phyloP scores from a whole-genome alignment of 2,888 invertebrate species.

The Venusia cambrica region DNA sequence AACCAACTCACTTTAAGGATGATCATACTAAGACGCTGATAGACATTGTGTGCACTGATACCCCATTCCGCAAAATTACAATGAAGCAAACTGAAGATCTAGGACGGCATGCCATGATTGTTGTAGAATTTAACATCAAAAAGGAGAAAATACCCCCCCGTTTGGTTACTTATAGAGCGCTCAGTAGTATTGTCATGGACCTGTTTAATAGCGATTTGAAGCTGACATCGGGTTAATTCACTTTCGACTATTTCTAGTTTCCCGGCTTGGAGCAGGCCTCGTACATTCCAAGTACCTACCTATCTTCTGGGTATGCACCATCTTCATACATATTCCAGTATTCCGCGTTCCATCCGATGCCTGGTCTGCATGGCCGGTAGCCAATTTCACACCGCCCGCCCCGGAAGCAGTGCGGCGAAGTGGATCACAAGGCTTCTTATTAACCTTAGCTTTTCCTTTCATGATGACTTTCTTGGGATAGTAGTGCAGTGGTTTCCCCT shows the following conservation, averaged over 20 bases:
- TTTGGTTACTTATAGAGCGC: too few species aligned
- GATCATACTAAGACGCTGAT: too few species aligned
- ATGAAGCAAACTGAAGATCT: too few species aligned
- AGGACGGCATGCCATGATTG: too few species aligned
- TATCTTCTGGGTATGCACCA: conserved; percentile 2
- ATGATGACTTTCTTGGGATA: conserved; percentile 1
- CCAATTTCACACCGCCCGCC: neutral
- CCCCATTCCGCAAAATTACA: too few species aligned
- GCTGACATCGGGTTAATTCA: neutral
- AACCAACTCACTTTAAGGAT: too few species aligned
- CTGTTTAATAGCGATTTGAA: too few species aligned
- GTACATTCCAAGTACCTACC: conserved; percentile 6
- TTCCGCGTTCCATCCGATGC: neutral
- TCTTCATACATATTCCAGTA: neutral
- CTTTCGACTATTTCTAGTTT: neutral
- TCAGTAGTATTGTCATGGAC: too few species aligned
- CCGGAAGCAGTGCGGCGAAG: conserved; percentile 2
- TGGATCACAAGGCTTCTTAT: neutral
- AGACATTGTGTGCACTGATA: too few species aligned
- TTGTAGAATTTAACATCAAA: too few species aligned
- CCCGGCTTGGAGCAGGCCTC: neutral
- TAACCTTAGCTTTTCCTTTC: neutral
- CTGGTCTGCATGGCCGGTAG: conserved; percentile 3
- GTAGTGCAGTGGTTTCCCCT: conserved; percentile 4
- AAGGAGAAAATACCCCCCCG: too few species aligned